A percentile compares a stretch with the other conserved stretches of the same genome.
Evolutionary conservation across 2,888 invertebrate species (phyloP).

Genomic region (Cremastinae sp.): DNA sequence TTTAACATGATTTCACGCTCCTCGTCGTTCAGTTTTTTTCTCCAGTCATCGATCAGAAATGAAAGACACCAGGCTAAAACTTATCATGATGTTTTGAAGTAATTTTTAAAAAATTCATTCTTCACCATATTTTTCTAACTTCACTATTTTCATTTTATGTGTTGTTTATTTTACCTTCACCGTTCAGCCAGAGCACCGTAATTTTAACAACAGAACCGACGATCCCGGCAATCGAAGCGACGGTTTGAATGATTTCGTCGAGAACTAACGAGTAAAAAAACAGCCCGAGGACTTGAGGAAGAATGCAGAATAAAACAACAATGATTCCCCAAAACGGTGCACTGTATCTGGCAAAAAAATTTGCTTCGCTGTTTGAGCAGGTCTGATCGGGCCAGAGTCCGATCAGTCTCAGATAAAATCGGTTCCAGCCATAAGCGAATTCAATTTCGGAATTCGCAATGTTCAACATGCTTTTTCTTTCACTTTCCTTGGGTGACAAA

Average conservation of each 20-base stretch:
- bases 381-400: constrained; percentile 67
- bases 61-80: constrained; percentile 43
- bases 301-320: constrained; percentile 43
- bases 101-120: background rate
- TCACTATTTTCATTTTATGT: background rate
- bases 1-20: constrained; percentile 39
- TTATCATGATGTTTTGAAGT: background rate
- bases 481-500: background rate
- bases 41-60: constrained; percentile 42
- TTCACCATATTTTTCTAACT: no score
- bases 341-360: background rate
- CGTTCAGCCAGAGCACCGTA: constrained; percentile 40
- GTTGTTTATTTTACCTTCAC: constrained; percentile 42
- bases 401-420: constrained; percentile 60
- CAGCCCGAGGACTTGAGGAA: constrained; percentile 54
- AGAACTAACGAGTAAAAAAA: constrained; percentile 57
- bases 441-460: constrained; percentile 48
- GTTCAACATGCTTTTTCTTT: background rate
- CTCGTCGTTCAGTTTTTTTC: constrained; percentile 4
- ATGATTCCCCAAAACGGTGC: constrained; percentile 10
- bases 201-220: constrained; percentile 47
- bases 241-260: constrained; percentile 36
- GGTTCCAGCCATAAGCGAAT: constrained; percentile 64
- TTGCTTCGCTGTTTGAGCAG: background rate
- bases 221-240: constrained; percentile 38